phyloP scores from a whole-genome alignment of 2,888 invertebrate genomes.

The Magallana nippona region DNA sequence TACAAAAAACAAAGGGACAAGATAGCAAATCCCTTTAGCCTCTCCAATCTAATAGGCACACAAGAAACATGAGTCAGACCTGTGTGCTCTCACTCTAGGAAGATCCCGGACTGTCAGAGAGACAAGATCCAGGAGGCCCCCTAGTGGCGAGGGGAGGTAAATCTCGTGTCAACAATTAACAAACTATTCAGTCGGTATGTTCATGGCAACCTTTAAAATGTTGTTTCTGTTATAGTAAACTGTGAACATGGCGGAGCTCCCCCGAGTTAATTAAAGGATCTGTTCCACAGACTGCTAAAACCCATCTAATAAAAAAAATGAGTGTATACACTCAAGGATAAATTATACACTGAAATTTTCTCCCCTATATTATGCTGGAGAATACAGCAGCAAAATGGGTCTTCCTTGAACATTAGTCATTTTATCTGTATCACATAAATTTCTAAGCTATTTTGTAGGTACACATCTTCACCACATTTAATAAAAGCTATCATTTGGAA shows the following conservation, averaged over 20 bases:
- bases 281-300: constrained; percentile 26
- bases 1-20: constrained; percentile 19
- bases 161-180: constrained; percentile 30
- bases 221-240: constrained; percentile 30
- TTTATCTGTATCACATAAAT: constrained; percentile 23
- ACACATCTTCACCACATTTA: constrained; percentile 32
- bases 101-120: constrained; percentile 28
- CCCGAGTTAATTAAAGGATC: constrained; percentile 18
- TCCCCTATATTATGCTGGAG: neutral
- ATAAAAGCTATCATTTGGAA: constrained; percentile 14
- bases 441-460: neutral
- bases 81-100: constrained; percentile 11
- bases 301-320: neutral
- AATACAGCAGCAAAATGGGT: constrained; percentile 18
- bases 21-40: constrained; percentile 29
- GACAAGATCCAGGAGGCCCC: constrained; percentile 27
- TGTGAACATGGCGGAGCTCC: constrained; percentile 21
- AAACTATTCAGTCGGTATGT: constrained; percentile 26
- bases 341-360: constrained; percentile 11
- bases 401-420: constrained; percentile 16
- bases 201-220: constrained; percentile 33
- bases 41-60: constrained; percentile 3
- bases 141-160: constrained; percentile 31
- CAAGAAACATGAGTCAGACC: constrained; percentile 23
- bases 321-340: constrained; percentile 22